These are phyloP conservation scores for Lates japonicus DNA, from an alignment of 2,797 vertebrate genomes.

Conservation along the genomic window DNA sequence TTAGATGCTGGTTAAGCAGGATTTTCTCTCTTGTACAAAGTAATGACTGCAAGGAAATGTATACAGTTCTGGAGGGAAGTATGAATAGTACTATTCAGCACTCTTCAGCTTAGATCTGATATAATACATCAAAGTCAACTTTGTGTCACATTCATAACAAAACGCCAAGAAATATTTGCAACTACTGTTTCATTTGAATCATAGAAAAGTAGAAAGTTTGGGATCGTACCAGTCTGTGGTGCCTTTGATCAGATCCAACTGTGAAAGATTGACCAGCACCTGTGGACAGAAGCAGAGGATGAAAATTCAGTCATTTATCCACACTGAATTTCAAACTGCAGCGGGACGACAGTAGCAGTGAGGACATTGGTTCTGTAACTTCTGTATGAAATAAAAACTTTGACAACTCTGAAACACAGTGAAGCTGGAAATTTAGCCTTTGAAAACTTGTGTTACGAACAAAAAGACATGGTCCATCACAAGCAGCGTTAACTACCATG, in stretches of 20 bases:
- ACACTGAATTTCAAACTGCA: not conserved
- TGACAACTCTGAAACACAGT: not conserved
- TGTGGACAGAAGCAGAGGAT: constrained; percentile 70
- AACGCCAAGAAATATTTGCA: not conserved
- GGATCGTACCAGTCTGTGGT: constrained; percentile 89
- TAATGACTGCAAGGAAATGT: not conserved
- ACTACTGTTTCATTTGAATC: not conserved
- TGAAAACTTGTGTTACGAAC: not conserved
- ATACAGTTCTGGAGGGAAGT: not conserved
- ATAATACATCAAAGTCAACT: not conserved
- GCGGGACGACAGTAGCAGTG: not conserved
- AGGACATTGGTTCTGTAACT: not conserved
- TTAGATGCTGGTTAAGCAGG: not conserved
- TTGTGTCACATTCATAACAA: not conserved
- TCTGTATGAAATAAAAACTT: not conserved
- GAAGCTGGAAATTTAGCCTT: not conserved
- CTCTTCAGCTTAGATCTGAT: not conserved
- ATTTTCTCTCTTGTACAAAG: not conserved
- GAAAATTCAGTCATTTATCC: not conserved
- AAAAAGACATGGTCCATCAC: not conserved
- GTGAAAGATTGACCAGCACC: constrained; percentile 91
- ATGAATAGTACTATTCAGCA: not conserved
- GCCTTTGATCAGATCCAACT: constrained; percentile 90
- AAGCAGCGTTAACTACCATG: constrained; percentile 82
- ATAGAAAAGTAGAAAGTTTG: not conserved